These are phyloP conservation scores for Helostoma temminkii DNA, from an alignment of 2,797 vertebrate genomes.

Conservation along the genomic window DNA sequence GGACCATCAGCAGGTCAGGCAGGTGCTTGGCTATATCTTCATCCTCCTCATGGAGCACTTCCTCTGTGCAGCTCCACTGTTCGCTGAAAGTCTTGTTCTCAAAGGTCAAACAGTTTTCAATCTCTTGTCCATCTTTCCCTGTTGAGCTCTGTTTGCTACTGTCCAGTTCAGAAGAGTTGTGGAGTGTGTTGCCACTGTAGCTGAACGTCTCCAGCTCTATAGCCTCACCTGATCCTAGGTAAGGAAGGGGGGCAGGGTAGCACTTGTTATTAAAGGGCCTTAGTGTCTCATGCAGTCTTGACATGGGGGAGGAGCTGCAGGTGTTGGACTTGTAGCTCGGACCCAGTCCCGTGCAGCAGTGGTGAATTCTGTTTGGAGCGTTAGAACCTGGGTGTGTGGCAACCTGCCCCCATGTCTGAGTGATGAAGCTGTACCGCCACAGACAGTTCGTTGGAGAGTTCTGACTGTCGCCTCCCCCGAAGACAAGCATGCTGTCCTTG, in stretches of 20 bases:
- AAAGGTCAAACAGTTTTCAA: slow-evolving; percentile 71
- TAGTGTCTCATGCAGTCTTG: slow-evolving; percentile 28
- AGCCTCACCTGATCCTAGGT: slow-evolving; percentile 55
- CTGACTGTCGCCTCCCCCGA: slow-evolving; percentile 86
- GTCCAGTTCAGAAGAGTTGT: slow-evolving; percentile 1
- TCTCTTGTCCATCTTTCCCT: not conserved
- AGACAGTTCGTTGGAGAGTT: slow-evolving; percentile 75
- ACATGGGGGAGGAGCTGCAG: not conserved
- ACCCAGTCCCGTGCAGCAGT: slow-evolving; percentile 85
- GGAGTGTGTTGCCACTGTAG: slow-evolving; percentile 1
- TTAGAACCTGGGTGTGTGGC: slow-evolving; percentile 57
- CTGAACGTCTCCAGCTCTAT: slow-evolving; percentile 89
- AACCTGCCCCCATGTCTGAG: slow-evolving; percentile 84
- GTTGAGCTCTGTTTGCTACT: not conserved
- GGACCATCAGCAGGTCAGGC: slow-evolving; percentile 85
- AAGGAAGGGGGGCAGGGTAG: slow-evolving; percentile 65
- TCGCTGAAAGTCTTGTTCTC: slow-evolving; percentile 75
- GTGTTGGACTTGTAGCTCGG: slow-evolving; percentile 70
- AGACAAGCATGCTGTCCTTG: slow-evolving; percentile 87
- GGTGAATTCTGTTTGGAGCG: slow-evolving; percentile 85
- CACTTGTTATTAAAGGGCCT: slow-evolving; percentile 77
- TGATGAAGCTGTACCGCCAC: slow-evolving; percentile 86
- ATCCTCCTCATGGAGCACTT: slow-evolving; percentile 31
- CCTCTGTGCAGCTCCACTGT: slow-evolving; percentile 49
- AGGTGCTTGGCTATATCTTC: slow-evolving; percentile 53